Percentiles rank a stretch among this genome's conserved stretches.
phyloP scores from a whole-genome alignment of 2,888 invertebrate species.

The Macrosoma leucophasiata region DNA sequence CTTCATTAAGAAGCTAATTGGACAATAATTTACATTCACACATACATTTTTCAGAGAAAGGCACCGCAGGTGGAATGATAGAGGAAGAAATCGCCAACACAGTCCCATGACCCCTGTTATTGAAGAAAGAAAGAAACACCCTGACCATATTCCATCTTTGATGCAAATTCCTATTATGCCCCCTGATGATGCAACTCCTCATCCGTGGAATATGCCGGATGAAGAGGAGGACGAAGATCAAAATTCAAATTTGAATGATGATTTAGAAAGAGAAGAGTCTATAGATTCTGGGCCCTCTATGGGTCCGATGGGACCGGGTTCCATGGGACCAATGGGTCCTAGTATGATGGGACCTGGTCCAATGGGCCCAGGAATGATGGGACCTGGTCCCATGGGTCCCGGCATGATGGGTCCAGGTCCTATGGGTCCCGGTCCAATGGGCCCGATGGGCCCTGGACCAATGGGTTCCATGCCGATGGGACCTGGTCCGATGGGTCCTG shows the following conservation, averaged over 20 bases:
- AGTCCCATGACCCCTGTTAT: constrained; percentile 46
- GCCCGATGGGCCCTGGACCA: constrained; percentile 24
- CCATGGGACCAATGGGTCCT: constrained; percentile 15
- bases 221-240: too few species aligned
- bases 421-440: constrained; percentile 23
- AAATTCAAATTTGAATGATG: constrained; percentile 33
- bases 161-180: constrained; percentile 57
- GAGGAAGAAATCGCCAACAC: constrained; percentile 40
- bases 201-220: constrained; percentile 37
- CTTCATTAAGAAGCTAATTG: too few species aligned
- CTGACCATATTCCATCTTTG: constrained; percentile 47
- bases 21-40: too few species aligned
- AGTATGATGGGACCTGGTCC: constrained; percentile 21
- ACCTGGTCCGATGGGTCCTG: constrained; percentile 29
- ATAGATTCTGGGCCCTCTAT: constrained; percentile 1
- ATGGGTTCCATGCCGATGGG: constrained; percentile 35
- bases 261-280: constrained; percentile 29
- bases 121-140: constrained; percentile 46
- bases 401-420: constrained; percentile 23
- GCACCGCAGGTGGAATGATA: constrained; percentile 52
- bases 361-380: constrained; percentile 11
- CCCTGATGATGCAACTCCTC: constrained; percentile 35
- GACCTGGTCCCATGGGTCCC: constrained; percentile 21
- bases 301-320: constrained; percentile 20
- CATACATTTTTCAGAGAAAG: constrained; percentile 55